phyloP scores from a whole-genome alignment of 2,113 vertebrate genomes.

The Erythrocebus patas region DNA sequence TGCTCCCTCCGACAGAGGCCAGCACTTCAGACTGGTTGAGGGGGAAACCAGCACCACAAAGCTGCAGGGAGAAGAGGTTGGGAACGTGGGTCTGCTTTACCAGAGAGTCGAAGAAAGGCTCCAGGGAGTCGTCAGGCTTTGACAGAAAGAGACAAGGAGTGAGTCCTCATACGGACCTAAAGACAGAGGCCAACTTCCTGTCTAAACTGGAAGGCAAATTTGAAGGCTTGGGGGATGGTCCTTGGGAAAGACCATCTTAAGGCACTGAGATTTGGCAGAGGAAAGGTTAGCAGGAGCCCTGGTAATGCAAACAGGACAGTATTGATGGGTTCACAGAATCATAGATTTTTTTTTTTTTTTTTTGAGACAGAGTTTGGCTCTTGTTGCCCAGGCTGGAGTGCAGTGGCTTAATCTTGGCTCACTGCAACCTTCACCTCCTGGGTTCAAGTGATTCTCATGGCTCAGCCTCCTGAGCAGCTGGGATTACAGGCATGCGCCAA shows the following conservation, averaged over 20 bases:
- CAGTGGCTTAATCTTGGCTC: no score
- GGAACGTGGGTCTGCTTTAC: conserved; percentile 94
- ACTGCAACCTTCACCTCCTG: no score
- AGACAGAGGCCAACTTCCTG: not conserved
- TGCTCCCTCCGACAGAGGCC: conserved; percentile 95
- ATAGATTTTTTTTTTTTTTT: not conserved
- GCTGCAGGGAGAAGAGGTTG: conserved; percentile 97
- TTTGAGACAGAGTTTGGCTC: no score
- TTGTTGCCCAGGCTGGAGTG: no score
- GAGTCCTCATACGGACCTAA: not conserved
- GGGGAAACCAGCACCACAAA: conserved; percentile 93
- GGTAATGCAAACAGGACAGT: not conserved
- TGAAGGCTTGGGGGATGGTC: not conserved
- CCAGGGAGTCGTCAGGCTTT: conserved; percentile 94
- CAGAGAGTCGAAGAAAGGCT: conserved; percentile 98
- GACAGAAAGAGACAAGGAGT: conserved; percentile 35
- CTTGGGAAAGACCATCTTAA: not conserved
- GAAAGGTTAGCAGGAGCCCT: not conserved
- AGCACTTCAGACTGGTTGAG: conserved; percentile 91
- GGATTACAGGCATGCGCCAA: no score
- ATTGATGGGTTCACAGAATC: not conserved
- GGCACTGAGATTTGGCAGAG: not conserved
- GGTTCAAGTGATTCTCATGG: no score
- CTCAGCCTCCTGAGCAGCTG: no score
- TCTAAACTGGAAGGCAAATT: not conserved